A percentile compares a stretch with the other conserved stretches of the same genome.
phyloP scores from a whole-genome alignment of 1,140 invertebrate genomes.

The Drosophila tropicalis region DNA sequence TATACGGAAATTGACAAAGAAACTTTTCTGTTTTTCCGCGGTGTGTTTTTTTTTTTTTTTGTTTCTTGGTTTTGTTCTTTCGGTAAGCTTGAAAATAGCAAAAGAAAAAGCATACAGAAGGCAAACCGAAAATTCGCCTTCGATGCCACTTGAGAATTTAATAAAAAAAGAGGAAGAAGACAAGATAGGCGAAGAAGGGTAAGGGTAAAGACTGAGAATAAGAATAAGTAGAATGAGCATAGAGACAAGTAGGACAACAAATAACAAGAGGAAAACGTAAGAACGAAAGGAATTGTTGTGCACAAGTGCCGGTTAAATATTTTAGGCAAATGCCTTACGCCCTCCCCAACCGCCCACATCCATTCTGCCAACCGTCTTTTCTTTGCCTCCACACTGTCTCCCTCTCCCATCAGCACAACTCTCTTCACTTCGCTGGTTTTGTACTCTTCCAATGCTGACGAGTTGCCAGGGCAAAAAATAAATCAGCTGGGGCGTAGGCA shows the following conservation, averaged over 20 bases:
- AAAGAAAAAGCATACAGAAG: conserved; percentile 32
- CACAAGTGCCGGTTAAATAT: conserved; percentile 80
- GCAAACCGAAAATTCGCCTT: conserved; percentile 60
- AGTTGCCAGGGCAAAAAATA: conserved; percentile 69
- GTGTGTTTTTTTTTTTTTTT: neutral
- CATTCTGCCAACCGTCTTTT: neutral
- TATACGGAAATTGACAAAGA: conserved; percentile 80
- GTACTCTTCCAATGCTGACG: conserved; percentile 26
- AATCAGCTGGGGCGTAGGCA: conserved; percentile 80
- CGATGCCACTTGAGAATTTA: conserved; percentile 79
- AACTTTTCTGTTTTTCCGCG: conserved; percentile 45
- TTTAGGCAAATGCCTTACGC: conserved; percentile 66
- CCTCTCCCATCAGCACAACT: too few relatives aligned
- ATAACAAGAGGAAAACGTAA: conserved; percentile 9
- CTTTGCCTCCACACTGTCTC: neutral
- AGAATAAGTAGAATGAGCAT: neutral
- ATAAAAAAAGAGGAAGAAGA: conserved; percentile 46
- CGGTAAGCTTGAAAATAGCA: conserved; percentile 65
- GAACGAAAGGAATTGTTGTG: conserved; percentile 57
- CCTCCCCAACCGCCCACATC: neutral
- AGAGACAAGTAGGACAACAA: conserved; percentile 16
- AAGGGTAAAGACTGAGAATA: neutral
- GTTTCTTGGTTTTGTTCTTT: neutral
- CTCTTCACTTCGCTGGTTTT: neutral
- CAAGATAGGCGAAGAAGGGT: neutral